These are phyloP conservation scores for Numenius arquata DNA, from an alignment of 2,113 vertebrate genomes.

Conservation along the genomic window DNA sequence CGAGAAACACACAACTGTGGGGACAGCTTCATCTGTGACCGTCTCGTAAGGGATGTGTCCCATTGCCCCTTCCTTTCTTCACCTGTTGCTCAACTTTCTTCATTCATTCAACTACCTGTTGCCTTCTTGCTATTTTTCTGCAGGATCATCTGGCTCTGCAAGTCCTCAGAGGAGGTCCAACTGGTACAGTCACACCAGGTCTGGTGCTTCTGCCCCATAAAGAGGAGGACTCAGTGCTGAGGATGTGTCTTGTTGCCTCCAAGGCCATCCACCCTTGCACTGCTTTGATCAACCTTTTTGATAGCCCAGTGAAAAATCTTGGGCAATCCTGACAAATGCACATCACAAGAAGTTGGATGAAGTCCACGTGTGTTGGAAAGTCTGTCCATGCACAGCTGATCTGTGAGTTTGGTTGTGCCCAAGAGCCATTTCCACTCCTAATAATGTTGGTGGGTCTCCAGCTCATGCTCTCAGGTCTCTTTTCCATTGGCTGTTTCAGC, in stretches of 20 bases:
- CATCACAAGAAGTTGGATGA: neutral
- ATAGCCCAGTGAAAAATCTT: neutral
- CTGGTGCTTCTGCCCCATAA: neutral
- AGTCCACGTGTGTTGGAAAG: neutral
- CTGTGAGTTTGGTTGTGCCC: neutral
- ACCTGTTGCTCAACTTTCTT: neutral
- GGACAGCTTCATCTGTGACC: neutral
- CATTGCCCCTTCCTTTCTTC: neutral
- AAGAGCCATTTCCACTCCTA: neutral
- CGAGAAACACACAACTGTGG: neutral
- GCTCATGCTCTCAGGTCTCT: neutral
- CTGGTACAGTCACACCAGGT: neutral
- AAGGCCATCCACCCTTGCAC: neutral
- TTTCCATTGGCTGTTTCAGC: neutral
- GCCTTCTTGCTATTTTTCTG: neutral
- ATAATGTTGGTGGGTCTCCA: neutral
- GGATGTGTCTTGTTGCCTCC: neutral
- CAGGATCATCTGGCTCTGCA: neutral
- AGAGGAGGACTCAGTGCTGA: neutral
- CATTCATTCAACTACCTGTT: neutral
- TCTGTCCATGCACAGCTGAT: neutral
- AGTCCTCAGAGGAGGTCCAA: neutral
- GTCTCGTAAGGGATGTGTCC: neutral
- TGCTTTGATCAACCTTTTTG: neutral
- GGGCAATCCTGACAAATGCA: neutral